Percentiles rank a stretch among this genome's conserved stretches.
Evolutionary conservation across 2,888 invertebrate species (phyloP).

Genomic region (Aricia artaxerxes): DNA sequence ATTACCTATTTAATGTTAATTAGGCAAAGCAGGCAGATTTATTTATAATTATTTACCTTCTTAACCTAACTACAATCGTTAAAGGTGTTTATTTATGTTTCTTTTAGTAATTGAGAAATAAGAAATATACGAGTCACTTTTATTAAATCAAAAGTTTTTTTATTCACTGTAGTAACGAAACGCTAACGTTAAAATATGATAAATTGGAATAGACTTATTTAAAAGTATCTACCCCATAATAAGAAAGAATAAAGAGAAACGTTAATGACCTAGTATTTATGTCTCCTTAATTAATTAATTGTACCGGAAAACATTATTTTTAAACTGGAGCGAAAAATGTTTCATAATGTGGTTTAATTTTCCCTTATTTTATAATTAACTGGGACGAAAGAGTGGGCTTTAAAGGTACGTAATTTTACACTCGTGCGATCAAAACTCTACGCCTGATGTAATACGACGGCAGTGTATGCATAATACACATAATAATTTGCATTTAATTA

Average conservation of each 20-base stretch:
- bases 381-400: constrained; percentile 25
- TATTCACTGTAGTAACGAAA: not conserved
- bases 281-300: not conserved
- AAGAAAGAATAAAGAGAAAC: not conserved
- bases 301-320: not conserved
- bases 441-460: constrained; percentile 39
- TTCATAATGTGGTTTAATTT: constrained; percentile 13
- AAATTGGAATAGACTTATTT: not conserved
- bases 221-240: not conserved
- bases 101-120: too few species aligned
- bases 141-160: not conserved
- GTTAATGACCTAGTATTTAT: not conserved
- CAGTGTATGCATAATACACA: constrained; percentile 38
- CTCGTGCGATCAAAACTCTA: constrained; percentile 44
- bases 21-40: too few species aligned
- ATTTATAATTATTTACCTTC: too few species aligned
- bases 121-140: not conserved
- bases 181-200: not conserved
- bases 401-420: constrained; percentile 43
- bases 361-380: constrained; percentile 2
- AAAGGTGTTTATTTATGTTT: too few species aligned
- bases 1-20: too few species aligned
- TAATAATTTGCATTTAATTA: constrained; percentile 3
- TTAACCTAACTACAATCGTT: too few species aligned
- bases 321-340: not conserved